Percentiles rank a stretch among this genome's conserved stretches.
Evolutionary conservation across 2,888 invertebrate genomes (phyloP).

Genomic region (Aelia acuminata): DNA sequence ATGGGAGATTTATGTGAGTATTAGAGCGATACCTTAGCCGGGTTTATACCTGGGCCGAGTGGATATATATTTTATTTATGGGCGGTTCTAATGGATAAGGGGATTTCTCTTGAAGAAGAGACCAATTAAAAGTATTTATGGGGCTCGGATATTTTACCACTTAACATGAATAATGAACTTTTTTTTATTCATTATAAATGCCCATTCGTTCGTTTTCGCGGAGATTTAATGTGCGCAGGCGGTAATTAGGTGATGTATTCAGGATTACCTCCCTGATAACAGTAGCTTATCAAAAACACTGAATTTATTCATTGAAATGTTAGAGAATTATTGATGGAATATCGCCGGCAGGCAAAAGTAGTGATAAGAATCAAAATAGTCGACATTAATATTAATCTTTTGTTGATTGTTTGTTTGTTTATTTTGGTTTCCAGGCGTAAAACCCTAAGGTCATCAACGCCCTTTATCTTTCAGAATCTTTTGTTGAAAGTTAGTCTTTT

Average conservation of each 20-base stretch:
- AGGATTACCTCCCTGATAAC: too few relatives aligned
- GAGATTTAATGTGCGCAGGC: background rate
- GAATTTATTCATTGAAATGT: too few relatives aligned
- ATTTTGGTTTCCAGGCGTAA: too few relatives aligned
- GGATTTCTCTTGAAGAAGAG: slow-evolving; percentile 27
- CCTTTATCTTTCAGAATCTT: too few relatives aligned
- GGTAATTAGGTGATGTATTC: background rate
- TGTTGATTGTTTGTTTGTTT: too few relatives aligned
- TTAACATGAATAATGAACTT: slow-evolving; percentile 30
- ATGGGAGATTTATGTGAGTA: slow-evolving; percentile 22
- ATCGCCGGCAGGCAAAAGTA: too few relatives aligned
- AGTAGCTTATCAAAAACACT: too few relatives aligned
- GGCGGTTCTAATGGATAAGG: slow-evolving; percentile 1
- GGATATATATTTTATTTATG: slow-evolving; percentile 47
- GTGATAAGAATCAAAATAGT: too few relatives aligned
- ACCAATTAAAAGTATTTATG: slow-evolving; percentile 45
- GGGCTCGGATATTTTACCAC: slow-evolving; percentile 23
- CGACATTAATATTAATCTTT: too few relatives aligned
- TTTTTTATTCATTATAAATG: slow-evolving; percentile 33
- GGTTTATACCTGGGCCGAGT: slow-evolving; percentile 13
- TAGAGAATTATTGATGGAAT: too few relatives aligned
- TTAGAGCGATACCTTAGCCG: slow-evolving; percentile 37
- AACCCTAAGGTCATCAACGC: too few relatives aligned
- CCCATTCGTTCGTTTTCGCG: background rate
- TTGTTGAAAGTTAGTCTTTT: too few relatives aligned